phyloP scores from a whole-genome alignment of 2,797 vertebrate genomes.

The Trematomus bernacchii region DNA sequence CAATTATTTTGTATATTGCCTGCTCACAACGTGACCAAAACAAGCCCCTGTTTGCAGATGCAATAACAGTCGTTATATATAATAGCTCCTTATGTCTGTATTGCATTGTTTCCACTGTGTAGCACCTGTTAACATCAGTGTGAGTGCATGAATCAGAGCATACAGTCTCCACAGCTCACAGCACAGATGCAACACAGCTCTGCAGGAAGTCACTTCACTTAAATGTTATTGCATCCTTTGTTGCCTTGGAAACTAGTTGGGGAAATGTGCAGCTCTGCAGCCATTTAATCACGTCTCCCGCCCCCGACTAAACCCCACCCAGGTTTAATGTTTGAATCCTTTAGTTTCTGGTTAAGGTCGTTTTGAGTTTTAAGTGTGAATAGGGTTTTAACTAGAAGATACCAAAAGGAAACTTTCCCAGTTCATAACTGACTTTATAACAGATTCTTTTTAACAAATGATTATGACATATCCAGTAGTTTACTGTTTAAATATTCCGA shows the following conservation, averaged over 20 bases:
- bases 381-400: too few species aligned
- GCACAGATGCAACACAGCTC: conserved; percentile 43
- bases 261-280: conserved; percentile 42
- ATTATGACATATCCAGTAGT: too few species aligned
- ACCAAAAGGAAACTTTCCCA: too few species aligned
- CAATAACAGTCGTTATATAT: not conserved
- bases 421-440: too few species aligned
- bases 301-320: conserved; percentile 20
- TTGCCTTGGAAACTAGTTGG: conserved; percentile 82
- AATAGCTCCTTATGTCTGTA: not conserved
- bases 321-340: not conserved
- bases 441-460: too few species aligned
- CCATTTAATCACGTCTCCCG: conserved; percentile 46
- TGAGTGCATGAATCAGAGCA: conserved; percentile 22
- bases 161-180: conserved; percentile 10
- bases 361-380: not conserved
- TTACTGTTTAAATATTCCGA: too few species aligned
- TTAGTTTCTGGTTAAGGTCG: too few species aligned
- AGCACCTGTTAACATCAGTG: not conserved
- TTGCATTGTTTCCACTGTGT: not conserved
- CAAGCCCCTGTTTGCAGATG: not conserved
- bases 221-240: conserved; percentile 77
- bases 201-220: conserved; percentile 59
- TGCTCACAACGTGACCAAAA: not conserved
- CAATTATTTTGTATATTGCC: not conserved